Percentiles rank a stretch among this genome's conserved stretches.
Evolutionary conservation across 2,113 vertebrate genomes (phyloP).

Genomic region (Otocyon megalotis): DNA sequence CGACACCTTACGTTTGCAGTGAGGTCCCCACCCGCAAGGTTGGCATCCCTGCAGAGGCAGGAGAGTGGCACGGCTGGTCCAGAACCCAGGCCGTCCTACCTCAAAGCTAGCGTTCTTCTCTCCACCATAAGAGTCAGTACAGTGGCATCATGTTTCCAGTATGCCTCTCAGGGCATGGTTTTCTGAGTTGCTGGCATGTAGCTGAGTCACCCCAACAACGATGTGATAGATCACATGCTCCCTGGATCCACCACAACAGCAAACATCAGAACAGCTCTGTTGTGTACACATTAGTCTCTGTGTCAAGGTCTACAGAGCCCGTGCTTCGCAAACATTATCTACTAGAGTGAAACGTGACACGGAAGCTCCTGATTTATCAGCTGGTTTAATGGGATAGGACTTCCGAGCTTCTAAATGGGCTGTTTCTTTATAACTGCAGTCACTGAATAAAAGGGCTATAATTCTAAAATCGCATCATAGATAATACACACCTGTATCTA

Average conservation of each 20-base stretch:
- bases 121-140: not conserved
- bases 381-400: not conserved
- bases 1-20: too few species aligned
- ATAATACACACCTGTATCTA: not conserved
- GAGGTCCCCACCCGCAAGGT: not conserved
- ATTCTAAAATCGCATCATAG: not conserved
- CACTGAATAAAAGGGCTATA: too few species aligned
- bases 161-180: not conserved
- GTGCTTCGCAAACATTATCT: not conserved
- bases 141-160: accelerated
- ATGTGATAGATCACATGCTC: not conserved
- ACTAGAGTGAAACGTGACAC: not conserved
- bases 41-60: accelerated
- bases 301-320: not conserved
- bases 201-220: not conserved
- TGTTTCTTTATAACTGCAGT: conserved; percentile 16
- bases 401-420: conserved; percentile 2
- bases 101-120: not conserved
- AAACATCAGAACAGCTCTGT: not conserved
- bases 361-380: not conserved
- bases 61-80: accelerated
- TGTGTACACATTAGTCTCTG: not conserved
- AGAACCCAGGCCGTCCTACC: not conserved
- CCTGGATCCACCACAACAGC: not conserved
- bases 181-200: not conserved